Conservation (phyloP, 2,888 invertebrate genomes). For the Acrobasis repandana region DNA sequence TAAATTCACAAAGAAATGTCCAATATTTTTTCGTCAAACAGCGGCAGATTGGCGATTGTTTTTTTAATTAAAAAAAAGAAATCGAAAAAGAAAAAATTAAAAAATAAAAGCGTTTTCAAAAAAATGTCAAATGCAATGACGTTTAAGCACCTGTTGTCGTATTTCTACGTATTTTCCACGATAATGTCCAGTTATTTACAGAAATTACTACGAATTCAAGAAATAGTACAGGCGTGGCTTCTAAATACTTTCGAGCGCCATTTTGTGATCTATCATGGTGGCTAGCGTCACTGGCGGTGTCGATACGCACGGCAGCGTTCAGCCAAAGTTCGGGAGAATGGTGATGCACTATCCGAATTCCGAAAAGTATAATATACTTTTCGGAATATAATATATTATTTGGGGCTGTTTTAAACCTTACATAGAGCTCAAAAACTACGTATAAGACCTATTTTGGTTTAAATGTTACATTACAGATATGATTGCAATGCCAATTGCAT, state of each 20-base stretch:
- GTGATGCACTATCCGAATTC: too few relatives aligned
- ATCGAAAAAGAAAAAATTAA: conserved; percentile 53
- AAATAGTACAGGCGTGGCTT: conserved; percentile 35
- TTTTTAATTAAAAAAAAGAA: conserved; percentile 68
- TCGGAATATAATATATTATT: too few relatives aligned
- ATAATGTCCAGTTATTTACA: not conserved
- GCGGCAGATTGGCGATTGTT: conserved; percentile 64
- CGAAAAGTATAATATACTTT: too few relatives aligned
- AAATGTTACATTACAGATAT: too few relatives aligned
- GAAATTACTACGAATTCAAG: conserved; percentile 3
- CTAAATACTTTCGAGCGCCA: conserved; percentile 42
- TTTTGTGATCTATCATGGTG: conserved; percentile 38
- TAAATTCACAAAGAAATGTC: conserved; percentile 35
- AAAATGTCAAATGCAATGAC: conserved; percentile 51
- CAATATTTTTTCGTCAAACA: conserved; percentile 41
- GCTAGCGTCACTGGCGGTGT: not conserved
- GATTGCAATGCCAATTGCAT: too few relatives aligned
- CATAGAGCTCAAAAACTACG: too few relatives aligned
- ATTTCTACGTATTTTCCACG: not conserved
- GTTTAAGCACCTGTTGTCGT: conserved; percentile 21
- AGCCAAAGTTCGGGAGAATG: too few relatives aligned
- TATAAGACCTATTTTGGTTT: too few relatives aligned
- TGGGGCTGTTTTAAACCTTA: too few relatives aligned
- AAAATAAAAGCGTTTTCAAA: conserved; percentile 55
- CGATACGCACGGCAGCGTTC: not conserved